Evolutionary conservation across 2,888 invertebrate genomes (phyloP), one percentile per base, ranked within the genome.

Genomic region (Erannis defoliaria): DNA sequence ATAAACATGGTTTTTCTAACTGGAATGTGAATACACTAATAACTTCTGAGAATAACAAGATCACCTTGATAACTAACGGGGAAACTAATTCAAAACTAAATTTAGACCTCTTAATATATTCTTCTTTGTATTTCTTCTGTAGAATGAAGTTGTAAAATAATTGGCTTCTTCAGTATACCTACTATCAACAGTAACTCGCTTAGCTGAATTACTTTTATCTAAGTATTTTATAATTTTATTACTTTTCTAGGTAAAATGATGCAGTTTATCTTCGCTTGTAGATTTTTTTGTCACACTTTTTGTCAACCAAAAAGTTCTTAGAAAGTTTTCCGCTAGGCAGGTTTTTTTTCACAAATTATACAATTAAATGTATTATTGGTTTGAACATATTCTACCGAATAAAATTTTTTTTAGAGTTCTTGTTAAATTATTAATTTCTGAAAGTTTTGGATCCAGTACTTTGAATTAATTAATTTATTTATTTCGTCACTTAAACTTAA

Each of bases 31-130:
- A 60, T 54, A 55, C 43, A 55, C 61, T 61, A 61, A 61, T 61
- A 42, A 54, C 12, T 38, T 33, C 49, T 21, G 29, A 61, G 33
- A 51, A 61, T 61, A 61, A 61, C 61, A 5, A 55, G 55, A 45
- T 46, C 55, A 55, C 51, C 49, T 55, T 61, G 54, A 37, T 23
- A 55, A 62, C 62, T 62, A 62, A 62, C 56, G 62, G 56, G 62
- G 19, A 54, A 55, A 56, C 62, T 62, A 61, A 61, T 61, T 48
- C 16, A 21, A 33, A 43, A 60, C 54, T 54, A 23, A 46, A 31
- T 43, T 40, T 40, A 23, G 2, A 40, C 14, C 3, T 51, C 37
- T 26, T 40, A 16, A 19, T 40, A 43, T 31, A 43, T 21, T 33
- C 29, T 18, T 60, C 29, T 43, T 50, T 55, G 48, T 60, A 26